These are phyloP conservation scores for Merodon equestris DNA, from an alignment of 2,888 invertebrate species.

Conservation along the genomic window DNA sequence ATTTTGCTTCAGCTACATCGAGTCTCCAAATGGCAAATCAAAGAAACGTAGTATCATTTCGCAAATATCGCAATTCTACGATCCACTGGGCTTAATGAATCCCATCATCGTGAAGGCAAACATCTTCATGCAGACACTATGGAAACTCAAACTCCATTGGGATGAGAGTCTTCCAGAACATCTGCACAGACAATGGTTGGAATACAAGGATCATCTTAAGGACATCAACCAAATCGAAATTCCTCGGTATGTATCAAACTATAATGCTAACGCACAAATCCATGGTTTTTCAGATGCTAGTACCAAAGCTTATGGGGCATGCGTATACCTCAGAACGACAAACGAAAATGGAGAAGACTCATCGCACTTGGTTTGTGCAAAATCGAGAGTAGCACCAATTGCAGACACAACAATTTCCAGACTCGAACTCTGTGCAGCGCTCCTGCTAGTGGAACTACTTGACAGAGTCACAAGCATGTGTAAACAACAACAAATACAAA, in stretches of 20 bases:
- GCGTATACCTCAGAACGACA: not conserved
- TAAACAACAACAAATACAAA: constrained; percentile 5
- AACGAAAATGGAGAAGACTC: not conserved
- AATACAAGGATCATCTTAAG: constrained; percentile 8
- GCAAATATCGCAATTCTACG: constrained; percentile 32
- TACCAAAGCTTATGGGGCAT: constrained; percentile 22
- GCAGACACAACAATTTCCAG: constrained; percentile 17
- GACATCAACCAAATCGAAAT: constrained; percentile 21
- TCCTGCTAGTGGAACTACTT: constrained; percentile 5
- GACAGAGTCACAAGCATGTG: constrained; percentile 18
- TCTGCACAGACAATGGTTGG: constrained; percentile 5
- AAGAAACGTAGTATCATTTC: constrained; percentile 52
- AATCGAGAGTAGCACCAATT: constrained; percentile 25
- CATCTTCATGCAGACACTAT: constrained; percentile 40
- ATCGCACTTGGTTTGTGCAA: constrained; percentile 18
- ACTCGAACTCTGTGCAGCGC: constrained; percentile 17
- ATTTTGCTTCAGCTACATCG: constrained; percentile 29
- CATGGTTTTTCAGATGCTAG: constrained; percentile 36
- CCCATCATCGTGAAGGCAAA: constrained; percentile 49
- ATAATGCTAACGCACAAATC: not conserved
- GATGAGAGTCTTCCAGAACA: not conserved
- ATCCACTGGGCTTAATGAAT: constrained; percentile 46
- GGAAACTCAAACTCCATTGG: constrained; percentile 1
- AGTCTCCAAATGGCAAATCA: not conserved
- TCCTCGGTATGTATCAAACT: constrained; percentile 14